Percentiles rank a stretch among this genome's conserved stretches.
Conservation (phyloP, 2,888 invertebrate species). For the Phragmatobia fuliginosa region DNA sequence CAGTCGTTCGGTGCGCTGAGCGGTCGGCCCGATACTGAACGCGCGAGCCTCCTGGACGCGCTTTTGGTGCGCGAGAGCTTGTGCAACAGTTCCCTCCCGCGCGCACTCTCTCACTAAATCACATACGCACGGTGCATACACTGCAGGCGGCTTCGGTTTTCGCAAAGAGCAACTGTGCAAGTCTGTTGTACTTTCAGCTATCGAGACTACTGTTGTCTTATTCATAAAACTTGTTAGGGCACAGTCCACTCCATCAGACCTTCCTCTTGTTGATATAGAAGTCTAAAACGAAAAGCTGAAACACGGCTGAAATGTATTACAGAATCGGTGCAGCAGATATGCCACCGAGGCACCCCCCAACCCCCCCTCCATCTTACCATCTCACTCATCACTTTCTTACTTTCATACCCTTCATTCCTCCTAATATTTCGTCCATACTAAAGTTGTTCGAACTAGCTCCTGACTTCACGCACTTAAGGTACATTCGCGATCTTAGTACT, state of each 20-base stretch:
- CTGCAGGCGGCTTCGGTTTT: neutral
- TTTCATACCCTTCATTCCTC: too few species aligned
- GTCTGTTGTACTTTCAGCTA: neutral
- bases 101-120: slow-evolving; percentile 7
- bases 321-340: too few species aligned
- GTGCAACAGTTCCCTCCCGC: slow-evolving; percentile 20
- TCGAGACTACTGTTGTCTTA: too few species aligned
- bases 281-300: too few species aligned
- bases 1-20: slow-evolving; percentile 31
- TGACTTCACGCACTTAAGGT: too few species aligned
- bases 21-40: slow-evolving; percentile 38
- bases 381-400: too few species aligned
- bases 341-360: too few species aligned
- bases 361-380: too few species aligned
- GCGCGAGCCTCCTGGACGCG: slow-evolving; percentile 31
- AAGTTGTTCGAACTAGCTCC: too few species aligned
- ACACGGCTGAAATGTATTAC: too few species aligned
- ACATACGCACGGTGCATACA: neutral
- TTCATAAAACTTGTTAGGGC: neutral
- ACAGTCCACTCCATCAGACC: neutral
- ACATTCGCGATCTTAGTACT: too few species aligned
- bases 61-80: slow-evolving; percentile 36
- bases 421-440: too few species aligned
- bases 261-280: neutral
- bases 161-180: neutral